Evolutionary conservation across 2,113 vertebrate species (phyloP).

Genomic region (Mormoops blainvillei): DNA sequence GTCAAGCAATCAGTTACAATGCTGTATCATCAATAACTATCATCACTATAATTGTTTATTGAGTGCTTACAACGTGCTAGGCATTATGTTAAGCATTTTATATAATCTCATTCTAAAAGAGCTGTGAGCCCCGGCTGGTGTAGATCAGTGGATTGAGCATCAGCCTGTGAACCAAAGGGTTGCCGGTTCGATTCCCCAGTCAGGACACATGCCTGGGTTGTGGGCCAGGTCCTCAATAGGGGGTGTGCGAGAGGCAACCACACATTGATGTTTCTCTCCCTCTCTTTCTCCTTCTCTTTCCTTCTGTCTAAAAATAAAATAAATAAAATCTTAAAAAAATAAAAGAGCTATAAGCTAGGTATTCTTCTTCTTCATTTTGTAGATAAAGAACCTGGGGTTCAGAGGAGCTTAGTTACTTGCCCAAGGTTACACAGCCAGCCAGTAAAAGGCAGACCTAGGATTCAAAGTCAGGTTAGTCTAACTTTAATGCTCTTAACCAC

Average conservation of each 20-base stretch:
- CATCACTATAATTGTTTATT: neutral
- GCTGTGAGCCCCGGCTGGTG: no score
- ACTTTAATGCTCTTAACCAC: constrained; percentile 7
- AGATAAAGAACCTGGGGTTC: neutral
- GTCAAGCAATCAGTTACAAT: neutral
- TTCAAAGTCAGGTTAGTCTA: constrained; percentile 7
- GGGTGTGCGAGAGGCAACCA: no score
- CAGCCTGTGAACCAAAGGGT: no score
- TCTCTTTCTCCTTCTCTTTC: no score
- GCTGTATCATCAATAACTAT: constrained; percentile 4
- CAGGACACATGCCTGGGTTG: no score
- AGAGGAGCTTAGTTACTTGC: neutral
- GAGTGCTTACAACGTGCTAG: neutral
- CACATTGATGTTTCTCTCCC: no score
- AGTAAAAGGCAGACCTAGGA: neutral
- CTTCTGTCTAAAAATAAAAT: no score
- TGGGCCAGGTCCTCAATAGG: no score
- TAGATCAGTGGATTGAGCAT: no score
- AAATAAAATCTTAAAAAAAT: no score
- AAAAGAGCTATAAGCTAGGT: neutral
- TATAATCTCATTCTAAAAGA: neutral
- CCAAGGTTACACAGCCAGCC: constrained; percentile 13
- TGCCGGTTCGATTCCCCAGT: no score
- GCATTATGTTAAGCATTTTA: constrained; percentile 24
- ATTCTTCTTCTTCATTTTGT: constrained; percentile 3